phyloP scores from a whole-genome alignment of 1,140 invertebrate genomes.

The Hylyphantes graminicola region DNA sequence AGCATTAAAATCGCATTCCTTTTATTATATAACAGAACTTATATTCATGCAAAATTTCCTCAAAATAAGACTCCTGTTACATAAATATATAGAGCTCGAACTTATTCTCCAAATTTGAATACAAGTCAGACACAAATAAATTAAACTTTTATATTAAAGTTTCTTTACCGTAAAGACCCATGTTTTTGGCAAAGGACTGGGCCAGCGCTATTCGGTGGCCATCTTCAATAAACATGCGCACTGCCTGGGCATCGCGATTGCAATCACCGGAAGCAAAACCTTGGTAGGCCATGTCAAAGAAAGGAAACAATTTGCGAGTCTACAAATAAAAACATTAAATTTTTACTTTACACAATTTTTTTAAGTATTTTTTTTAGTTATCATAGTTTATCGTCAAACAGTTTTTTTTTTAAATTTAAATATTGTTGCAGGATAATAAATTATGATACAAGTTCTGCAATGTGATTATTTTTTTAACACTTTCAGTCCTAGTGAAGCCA shows the following conservation, averaged over 20 bases:
- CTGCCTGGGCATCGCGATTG: slow-evolving; percentile 87
- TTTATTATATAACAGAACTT: background rate
- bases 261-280: slow-evolving; percentile 89
- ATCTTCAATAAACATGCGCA: slow-evolving; percentile 91
- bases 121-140: background rate
- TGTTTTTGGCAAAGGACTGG: slow-evolving; percentile 99
- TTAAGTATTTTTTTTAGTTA: background rate
- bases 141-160: background rate
- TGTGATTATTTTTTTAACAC: no score
- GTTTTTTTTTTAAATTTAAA: no score
- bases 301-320: slow-evolving; percentile 86
- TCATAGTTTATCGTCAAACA: no score
- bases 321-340: slow-evolving; percentile 54
- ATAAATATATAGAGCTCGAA: background rate
- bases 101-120: background rate
- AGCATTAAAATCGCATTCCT: no score
- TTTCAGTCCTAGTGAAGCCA: no score
- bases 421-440: no score
- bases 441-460: no score
- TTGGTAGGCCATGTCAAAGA: slow-evolving; percentile 99
- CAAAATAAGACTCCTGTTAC: background rate
- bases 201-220: slow-evolving; percentile 90
- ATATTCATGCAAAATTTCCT: background rate
- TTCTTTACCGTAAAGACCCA: slow-evolving; percentile 85
- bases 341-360: background rate